Conservation (phyloP, 2,113 vertebrate genomes). For the Pipa parva region DNA sequence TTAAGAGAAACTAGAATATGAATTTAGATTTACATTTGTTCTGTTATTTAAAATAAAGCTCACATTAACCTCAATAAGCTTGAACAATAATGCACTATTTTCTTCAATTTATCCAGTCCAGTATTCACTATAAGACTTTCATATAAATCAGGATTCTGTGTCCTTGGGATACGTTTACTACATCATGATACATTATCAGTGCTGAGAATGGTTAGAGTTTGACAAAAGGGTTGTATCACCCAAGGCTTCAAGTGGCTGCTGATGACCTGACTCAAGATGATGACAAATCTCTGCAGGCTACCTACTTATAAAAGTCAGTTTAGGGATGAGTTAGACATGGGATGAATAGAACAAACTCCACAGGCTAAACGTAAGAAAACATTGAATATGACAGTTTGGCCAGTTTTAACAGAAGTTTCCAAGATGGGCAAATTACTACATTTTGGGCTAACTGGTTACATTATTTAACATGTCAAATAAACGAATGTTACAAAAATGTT, state of each 20-base stretch:
- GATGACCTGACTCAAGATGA: constrained; percentile 3
- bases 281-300: background rate
- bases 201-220: background rate
- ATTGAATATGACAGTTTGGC: background rate
- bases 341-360: background rate
- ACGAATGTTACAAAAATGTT: too few relatives aligned
- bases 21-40: background rate
- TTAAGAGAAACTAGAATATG: too few relatives aligned
- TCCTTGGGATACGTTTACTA: background rate
- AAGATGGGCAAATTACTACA: too few relatives aligned
- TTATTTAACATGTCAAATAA: too few relatives aligned
- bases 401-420: background rate
- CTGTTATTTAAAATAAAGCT: background rate
- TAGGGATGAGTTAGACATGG: background rate
- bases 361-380: background rate
- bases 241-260: background rate
- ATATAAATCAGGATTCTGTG: background rate
- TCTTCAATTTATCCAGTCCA: background rate
- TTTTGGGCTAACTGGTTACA: too few relatives aligned
- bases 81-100: background rate
- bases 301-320: background rate
- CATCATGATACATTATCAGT: background rate
- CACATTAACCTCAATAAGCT: background rate
- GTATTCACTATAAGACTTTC: background rate
- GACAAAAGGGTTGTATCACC: background rate